A percentile compares a stretch with the other conserved stretches of the same genome.
Evolutionary conservation across 2,888 invertebrate genomes (phyloP).

Genomic region (Apamea sordens): DNA sequence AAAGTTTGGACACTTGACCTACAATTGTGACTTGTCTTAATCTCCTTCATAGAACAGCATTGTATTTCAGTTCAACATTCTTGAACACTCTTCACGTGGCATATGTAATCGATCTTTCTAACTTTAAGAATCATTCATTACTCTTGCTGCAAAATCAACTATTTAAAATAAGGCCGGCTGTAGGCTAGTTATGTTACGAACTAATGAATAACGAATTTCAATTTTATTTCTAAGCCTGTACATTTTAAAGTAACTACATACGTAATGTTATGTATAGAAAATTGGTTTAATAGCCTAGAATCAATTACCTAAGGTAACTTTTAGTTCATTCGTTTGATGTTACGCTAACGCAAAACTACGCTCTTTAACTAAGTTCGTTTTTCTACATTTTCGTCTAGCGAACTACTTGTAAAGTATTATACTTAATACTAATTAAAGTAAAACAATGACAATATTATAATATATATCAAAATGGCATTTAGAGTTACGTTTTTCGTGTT

Average conservation of each 20-base stretch:
- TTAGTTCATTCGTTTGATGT: slow-evolving; percentile 69
- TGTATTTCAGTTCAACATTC: slow-evolving; percentile 44
- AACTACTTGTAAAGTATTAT: slow-evolving; percentile 84
- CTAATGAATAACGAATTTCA: slow-evolving; percentile 79
- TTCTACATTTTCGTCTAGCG: slow-evolving; percentile 81
- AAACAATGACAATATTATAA: slow-evolving; percentile 90
- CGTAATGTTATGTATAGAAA: slow-evolving; percentile 74
- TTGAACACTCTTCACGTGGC: slow-evolving; percentile 41
- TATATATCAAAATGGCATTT: slow-evolving; percentile 86
- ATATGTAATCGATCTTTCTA: slow-evolving; percentile 60
- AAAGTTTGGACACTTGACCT: slow-evolving; percentile 59
- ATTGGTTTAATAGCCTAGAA: slow-evolving; percentile 70
- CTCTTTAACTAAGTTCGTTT: slow-evolving; percentile 76
- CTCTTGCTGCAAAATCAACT: slow-evolving; percentile 63
- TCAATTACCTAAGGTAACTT: slow-evolving; percentile 73
- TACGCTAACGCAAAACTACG: slow-evolving; percentile 73
- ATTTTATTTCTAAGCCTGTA: slow-evolving; percentile 79
- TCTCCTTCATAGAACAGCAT: slow-evolving; percentile 38
- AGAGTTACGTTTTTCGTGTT: slow-evolving; percentile 86
- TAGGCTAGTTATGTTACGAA: slow-evolving; percentile 71
- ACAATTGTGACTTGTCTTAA: slow-evolving; percentile 46
- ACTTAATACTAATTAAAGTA: slow-evolving; percentile 84
- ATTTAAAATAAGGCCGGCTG: slow-evolving; percentile 62
- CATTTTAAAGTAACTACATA: slow-evolving; percentile 73
- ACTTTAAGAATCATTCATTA: slow-evolving; percentile 56